These are phyloP conservation scores for Ophion ventricosus DNA, from an alignment of 2,888 invertebrate species.

Conservation along the genomic window DNA sequence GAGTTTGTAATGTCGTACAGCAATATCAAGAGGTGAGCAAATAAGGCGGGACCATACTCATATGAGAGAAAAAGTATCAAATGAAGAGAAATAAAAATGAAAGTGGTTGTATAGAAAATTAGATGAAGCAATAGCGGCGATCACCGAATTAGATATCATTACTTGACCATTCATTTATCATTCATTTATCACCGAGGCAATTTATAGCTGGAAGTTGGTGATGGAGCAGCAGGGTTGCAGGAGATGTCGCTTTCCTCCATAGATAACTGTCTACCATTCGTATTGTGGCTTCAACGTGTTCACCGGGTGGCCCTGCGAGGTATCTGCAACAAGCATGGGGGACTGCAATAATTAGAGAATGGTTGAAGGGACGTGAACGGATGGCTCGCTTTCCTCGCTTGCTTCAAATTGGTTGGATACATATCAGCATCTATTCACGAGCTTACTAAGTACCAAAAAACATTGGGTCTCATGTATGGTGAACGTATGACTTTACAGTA, in stretches of 20 bases:
- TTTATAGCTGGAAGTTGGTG: slow-evolving; percentile 15
- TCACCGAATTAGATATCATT: slow-evolving; percentile 76
- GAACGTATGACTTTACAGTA: not conserved
- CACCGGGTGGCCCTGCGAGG: not conserved
- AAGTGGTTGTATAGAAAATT: slow-evolving; percentile 33
- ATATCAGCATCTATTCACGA: slow-evolving; percentile 1
- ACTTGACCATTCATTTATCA: slow-evolving; percentile 43
- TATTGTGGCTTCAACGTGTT: slow-evolving; percentile 67
- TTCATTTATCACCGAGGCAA: slow-evolving; percentile 31
- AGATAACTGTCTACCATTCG: slow-evolving; percentile 71
- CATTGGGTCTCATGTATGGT: not conserved
- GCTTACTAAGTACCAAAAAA: slow-evolving; percentile 21
- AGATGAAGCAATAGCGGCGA: slow-evolving; percentile 69
- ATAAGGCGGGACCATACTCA: not conserved
- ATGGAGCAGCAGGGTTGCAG: slow-evolving; percentile 9
- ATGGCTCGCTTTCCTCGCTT: slow-evolving; percentile 32
- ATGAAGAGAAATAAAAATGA: not conserved
- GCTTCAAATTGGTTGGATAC: slow-evolving; percentile 18
- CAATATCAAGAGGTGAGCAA: not conserved
- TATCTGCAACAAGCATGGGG: slow-evolving; percentile 21
- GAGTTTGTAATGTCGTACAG: not conserved
- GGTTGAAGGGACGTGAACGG: slow-evolving; percentile 39
- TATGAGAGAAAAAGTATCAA: not conserved
- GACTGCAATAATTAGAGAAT: slow-evolving; percentile 15
- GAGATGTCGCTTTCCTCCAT: slow-evolving; percentile 59